Conservation (phyloP, 2,888 invertebrate genomes). For the Perithous albicinctus region DNA sequence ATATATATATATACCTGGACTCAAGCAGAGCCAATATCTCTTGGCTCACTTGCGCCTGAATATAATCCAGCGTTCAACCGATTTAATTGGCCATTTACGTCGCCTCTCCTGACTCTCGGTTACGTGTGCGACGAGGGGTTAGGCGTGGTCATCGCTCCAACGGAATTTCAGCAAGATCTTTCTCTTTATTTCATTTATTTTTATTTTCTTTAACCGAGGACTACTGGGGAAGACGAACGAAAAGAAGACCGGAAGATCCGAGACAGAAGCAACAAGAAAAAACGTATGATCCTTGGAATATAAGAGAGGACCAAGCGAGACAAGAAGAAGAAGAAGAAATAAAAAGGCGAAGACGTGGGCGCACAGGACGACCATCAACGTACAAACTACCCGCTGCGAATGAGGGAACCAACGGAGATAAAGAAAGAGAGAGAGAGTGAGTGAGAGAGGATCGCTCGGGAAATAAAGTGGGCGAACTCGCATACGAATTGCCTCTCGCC, state of each 20-base stretch:
- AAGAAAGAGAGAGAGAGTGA: conserved; percentile 19
- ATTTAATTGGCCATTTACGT: conserved; percentile 82
- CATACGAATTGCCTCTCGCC: conserved; percentile 75
- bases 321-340: conserved; percentile 8
- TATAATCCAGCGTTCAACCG: conserved; percentile 60
- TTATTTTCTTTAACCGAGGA: conserved; percentile 33
- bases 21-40: not conserved
- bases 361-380: conserved; percentile 73
- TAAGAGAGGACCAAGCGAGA: conserved; percentile 29
- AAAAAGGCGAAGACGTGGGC: conserved; percentile 65
- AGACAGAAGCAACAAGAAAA: conserved; percentile 29
- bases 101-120: conserved; percentile 68
- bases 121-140: conserved; percentile 44
- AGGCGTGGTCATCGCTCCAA: conserved; percentile 40
- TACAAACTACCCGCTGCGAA: conserved; percentile 76
- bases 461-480: conserved; percentile 77
- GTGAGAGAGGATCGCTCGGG: conserved; percentile 11
- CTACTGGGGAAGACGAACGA: conserved; percentile 51
- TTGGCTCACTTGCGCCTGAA: conserved; percentile 15
- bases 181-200: conserved; percentile 8
- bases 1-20: not conserved
- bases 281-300: conserved; percentile 30
- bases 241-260: conserved; percentile 60
- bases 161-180: conserved; percentile 42
- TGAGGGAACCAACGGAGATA: no score